Base-by-base conservation (phyloP, 2,113 vertebrate genomes). In the Enhydra lutris region DNA sequence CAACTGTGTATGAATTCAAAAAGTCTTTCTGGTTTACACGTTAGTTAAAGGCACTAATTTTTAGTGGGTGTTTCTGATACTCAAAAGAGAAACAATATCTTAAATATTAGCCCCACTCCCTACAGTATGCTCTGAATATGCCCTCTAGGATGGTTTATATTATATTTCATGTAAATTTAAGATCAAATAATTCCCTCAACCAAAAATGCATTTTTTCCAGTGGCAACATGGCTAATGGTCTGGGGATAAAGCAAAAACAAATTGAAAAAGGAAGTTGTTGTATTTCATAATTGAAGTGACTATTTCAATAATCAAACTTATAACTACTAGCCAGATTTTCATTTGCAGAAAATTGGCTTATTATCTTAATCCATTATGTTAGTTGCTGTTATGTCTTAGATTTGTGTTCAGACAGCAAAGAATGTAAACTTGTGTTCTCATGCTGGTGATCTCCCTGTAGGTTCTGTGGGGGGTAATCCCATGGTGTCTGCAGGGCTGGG, bases 11-110 rank as follows among this genome's bases (percentile, higher is more conserved):
- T 94, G 83, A 94, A 91, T 97, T 97, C 18, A 95, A 94, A 97
- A 90, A 97, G 31, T 55, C n/a, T 83, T 96, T 95, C 39, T 95
- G 39, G 96, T 79, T 98, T 97, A 84, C 61, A 80, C 96, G 29
- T 69, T 45, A 86, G 76, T 81, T 91, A 81, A 93, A 92, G 94
- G 20, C 18, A 76, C 88, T 67, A 76, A 57, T 55, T 96, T 97
- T 97, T 94, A 96, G 74, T 96, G 73, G 47, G 82, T 97, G 87
- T 89, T 96, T 95, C 55, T 98, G 80, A 98, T 74, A 96, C 74
- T 57, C 26, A 83, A n/a, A 95, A 93, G 36, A 31, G 61, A 67
- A 96, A 89, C 24, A 94, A 47, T 91, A 83, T 89, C 52, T 52
- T 95, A 97, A 95, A 92, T 89, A 57, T 86, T 76, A 23, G 3